Evolutionary conservation across 2,797 vertebrate genomes (phyloP).

Genomic region (Cetoscarus ocellatus): DNA sequence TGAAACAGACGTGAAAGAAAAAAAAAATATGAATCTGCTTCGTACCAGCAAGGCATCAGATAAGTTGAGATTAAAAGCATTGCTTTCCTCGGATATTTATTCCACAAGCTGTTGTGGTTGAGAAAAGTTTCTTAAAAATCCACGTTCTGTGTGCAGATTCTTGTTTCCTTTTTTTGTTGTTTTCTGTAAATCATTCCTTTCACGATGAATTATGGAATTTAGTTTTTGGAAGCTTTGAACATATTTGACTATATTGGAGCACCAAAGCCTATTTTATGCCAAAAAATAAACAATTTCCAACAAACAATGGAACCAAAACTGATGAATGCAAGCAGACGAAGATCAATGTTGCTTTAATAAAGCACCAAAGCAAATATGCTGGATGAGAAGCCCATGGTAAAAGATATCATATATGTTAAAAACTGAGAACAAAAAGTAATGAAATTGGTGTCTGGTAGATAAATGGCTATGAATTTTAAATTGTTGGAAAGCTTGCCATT

Average conservation of each 20-base stretch:
- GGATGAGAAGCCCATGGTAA: too few species aligned
- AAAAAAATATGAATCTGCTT: slow-evolving; percentile 17
- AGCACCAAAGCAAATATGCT: neutral
- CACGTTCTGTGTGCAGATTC: neutral
- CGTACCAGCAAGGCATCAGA: slow-evolving; percentile 18
- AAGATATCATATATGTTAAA: too few species aligned
- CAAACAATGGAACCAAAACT: neutral
- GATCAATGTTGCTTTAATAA: neutral
- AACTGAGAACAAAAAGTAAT: too few species aligned
- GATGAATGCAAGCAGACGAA: neutral
- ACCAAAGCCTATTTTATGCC: neutral
- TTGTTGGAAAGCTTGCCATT: too few species aligned
- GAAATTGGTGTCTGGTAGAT: too few species aligned
- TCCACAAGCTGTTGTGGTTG: neutral
- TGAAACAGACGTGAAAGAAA: slow-evolving; percentile 34
- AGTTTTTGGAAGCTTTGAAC: slow-evolving; percentile 11
- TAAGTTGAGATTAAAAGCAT: slow-evolving; percentile 13
- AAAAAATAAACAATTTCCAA: neutral
- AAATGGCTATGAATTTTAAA: too few species aligned
- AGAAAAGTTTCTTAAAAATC: slow-evolving; percentile 22
- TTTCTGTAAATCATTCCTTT: neutral
- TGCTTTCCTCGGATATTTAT: neutral
- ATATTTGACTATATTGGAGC: neutral
- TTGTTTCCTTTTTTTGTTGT: slow-evolving; percentile 9
- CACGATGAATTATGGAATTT: neutral